phyloP scores from a whole-genome alignment of 2,888 invertebrate species.

The Cynaeus angustus region DNA sequence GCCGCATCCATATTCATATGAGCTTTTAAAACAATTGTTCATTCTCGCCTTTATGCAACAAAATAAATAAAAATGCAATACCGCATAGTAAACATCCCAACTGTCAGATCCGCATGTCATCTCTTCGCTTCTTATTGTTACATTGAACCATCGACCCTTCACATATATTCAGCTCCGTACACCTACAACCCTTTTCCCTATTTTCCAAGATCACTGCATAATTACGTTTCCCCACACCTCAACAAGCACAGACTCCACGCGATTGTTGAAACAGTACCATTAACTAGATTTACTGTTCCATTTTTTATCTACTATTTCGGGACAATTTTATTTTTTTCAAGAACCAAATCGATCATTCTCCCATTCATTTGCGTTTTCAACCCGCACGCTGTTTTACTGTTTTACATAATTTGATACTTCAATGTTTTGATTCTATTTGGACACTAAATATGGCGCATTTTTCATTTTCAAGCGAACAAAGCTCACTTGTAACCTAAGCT shows the following conservation, averaged over 20 bases:
- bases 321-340: constrained; percentile 27
- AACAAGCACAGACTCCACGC: constrained; percentile 5
- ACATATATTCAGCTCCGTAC: neutral
- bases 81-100: constrained; percentile 51
- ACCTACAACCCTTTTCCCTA: constrained; percentile 13
- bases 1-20: constrained; percentile 70
- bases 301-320: constrained; percentile 22
- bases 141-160: constrained; percentile 34
- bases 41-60: constrained; percentile 65
- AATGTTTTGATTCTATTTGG: constrained; percentile 2
- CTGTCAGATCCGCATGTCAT: constrained; percentile 51
- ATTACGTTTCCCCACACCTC: constrained; percentile 34
- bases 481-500: neutral
- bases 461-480: constrained; percentile 6
- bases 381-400: constrained; percentile 5
- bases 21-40: constrained; percentile 71
- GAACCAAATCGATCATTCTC: constrained; percentile 29
- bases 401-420: constrained; percentile 10
- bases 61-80: constrained; percentile 61
- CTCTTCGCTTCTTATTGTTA: constrained; percentile 47
- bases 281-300: constrained; percentile 46
- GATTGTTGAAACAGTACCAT: constrained; percentile 46
- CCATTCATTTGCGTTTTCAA: constrained; percentile 16
- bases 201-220: constrained; percentile 45
- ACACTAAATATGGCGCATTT: neutral